A percentile compares a stretch with the other conserved stretches of the same genome.
Conservation (phyloP, 2,113 vertebrate genomes). For the Podocnemis expansa region DNA sequence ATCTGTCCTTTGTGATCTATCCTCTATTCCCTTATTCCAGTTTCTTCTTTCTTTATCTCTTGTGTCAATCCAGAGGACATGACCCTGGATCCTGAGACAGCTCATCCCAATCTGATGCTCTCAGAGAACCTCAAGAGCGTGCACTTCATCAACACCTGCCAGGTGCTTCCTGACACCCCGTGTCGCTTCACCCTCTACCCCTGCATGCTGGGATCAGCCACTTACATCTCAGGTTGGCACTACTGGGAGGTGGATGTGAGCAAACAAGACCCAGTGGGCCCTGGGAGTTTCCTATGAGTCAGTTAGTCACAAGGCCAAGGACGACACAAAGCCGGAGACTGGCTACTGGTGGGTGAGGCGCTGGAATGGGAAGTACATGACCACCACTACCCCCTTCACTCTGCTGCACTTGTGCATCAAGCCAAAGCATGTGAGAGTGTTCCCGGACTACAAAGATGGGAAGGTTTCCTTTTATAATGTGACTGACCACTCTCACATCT, state of each 20-base stretch:
- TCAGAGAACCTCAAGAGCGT: constrained; percentile 66
- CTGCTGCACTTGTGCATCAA: constrained; percentile 73
- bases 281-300: constrained; percentile 70
- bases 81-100: constrained; percentile 65
- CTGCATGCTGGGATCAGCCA: constrained; percentile 62
- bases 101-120: constrained; percentile 65
- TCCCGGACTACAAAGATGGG: constrained; percentile 85
- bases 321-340: constrained; percentile 60
- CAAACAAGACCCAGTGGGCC: constrained; percentile 71
- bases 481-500: constrained; percentile 83
- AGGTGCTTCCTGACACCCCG: constrained; percentile 60
- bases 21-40: background rate
- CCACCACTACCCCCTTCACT: constrained; percentile 76
- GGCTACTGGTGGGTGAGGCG: constrained; percentile 66
- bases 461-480: constrained; percentile 88
- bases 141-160: constrained; percentile 63
- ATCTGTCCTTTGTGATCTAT: background rate
- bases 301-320: constrained; percentile 55
- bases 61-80: constrained; percentile 67
- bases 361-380: constrained; percentile 73
- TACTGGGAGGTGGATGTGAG: constrained; percentile 72
- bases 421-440: constrained; percentile 80
- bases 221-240: constrained; percentile 65
- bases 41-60: background rate
- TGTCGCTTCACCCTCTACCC: constrained; percentile 65